Base-by-base conservation (phyloP, 2,113 vertebrate species). In the Odocoileus virginianus region DNA sequence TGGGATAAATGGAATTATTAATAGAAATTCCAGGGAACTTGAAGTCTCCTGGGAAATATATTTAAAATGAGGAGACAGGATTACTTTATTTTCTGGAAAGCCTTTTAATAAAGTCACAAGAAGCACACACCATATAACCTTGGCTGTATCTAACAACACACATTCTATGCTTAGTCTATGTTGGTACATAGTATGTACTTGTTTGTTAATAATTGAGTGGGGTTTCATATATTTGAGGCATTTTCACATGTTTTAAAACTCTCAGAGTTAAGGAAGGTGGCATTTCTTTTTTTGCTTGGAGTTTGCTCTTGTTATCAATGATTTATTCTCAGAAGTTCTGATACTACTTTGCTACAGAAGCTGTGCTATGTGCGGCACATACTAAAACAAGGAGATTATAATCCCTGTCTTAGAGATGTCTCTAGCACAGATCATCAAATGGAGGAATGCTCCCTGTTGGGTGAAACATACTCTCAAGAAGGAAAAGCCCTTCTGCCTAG, bases 1-100 rank as follows among this genome's bases (percentile, higher is more conserved):
- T 81, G 94, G 97, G 97, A 98, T 97, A 98, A 97, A 95, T 97
- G 97, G 93, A 97, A 97, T 97, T 98, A 98, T 98, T 98, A 98
- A 98, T 98, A 98, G 97, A 95, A 97, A 98, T 98, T 98, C 97
- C 97, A 96, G 71, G 98, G 96, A 98, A 98, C 64, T 36, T 97
- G 91, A 97, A 97, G 91, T 43, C 96, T 98, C 91, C 91, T 97
- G 96, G 97, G 96, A 97, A 96, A 83, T 84, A 89, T 95, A 94
- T 93, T 97, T 97, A 96, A 97, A 90, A 95, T 91, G 57, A 96
- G 33, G 83, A 98, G 96, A 96, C 50, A 97, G 47, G 61, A 95
- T 96, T 82, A 87, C 94, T 97, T 97, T 94, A 88, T 97, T 97
- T 94, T 97, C 50, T 95, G 96, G 87, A 82, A 95, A 93, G 58